These are phyloP conservation scores for Smittia aterrima DNA, from an alignment of 2,888 invertebrate species.

Conservation along the genomic window DNA sequence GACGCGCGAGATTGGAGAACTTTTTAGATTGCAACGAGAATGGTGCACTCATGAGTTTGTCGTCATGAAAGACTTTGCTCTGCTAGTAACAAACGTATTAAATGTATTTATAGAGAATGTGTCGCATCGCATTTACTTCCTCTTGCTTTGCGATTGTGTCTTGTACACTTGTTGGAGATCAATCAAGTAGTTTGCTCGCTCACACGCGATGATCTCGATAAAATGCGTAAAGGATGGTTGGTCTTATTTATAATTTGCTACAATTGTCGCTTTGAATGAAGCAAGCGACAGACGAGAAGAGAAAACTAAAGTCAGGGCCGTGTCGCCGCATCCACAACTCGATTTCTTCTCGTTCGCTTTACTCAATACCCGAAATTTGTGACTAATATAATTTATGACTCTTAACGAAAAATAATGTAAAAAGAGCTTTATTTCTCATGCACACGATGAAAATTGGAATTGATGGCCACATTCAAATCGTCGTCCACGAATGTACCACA, in stretches of 20 bases:
- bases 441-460: conserved; percentile 31
- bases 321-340: neutral
- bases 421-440: conserved; percentile 17
- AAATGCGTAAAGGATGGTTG: neutral
- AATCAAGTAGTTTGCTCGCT: conserved; percentile 24
- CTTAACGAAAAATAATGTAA: conserved; percentile 37
- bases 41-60: neutral
- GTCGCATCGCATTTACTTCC: neutral
- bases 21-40: neutral
- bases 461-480: conserved; percentile 4
- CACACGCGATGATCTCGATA: conserved; percentile 32
- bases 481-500: conserved; percentile 3
- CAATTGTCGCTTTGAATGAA: neutral
- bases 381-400: conserved; percentile 39
- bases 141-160: neutral
- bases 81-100: neutral
- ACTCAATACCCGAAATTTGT: conserved; percentile 25
- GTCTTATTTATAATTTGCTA: neutral
- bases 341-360: neutral
- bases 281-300: neutral
- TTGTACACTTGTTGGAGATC: conserved; percentile 38
- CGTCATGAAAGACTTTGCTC: neutral
- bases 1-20: neutral
- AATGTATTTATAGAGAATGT: neutral
- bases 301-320: neutral